Evolutionary conservation across 2,113 vertebrate genomes (phyloP), one percentile per base, ranked within the genome.

Genomic region (Accipiter virgatus): DNA sequence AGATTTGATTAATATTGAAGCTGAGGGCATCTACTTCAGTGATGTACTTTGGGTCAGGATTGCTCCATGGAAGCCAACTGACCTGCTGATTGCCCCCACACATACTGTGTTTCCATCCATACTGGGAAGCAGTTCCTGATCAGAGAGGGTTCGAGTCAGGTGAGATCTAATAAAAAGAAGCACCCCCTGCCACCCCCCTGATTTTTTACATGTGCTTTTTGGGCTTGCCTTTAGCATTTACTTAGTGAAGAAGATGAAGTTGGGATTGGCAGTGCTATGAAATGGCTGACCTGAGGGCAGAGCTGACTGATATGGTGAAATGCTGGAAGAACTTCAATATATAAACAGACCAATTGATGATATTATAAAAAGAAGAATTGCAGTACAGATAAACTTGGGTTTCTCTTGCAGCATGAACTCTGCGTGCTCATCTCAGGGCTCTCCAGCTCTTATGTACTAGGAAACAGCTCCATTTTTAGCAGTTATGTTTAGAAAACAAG

Each of bases 31-130:
- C 34, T 70, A 3, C 32, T 65, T 63, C 26, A 36, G n/a, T 26
- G 68, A 25, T 48, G 45, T 27, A 12, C 12, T 77, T n/a, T 20
- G 25, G 25, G 38, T 40, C 55, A 34, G 65, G 32, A 40, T 19
- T 27, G 47, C 0, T 0, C 45, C 11, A 7, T 42, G 1, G 2
- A 38, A 72, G 45, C 40, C 43, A 29, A 13, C 18, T 7, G 21
- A 18, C 18, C 29, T 58, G 29, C 67, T 31, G 16, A 27, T 53
- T 3, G 1, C n/a, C 12, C n/a, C 9, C 6, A 11, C 10, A 2
- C 2, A 1, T 27, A 10, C 29, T 1, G 1, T 47, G 21, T 86
- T 88, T 73, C 43, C 31, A 31, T 36, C 32, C 8, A 1, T 89
- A 10, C 32, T 66, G 23, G 47, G n/a, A 72, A 66, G 47, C n/a